Evolutionary conservation across 1,140 invertebrate species (phyloP).

Genomic region (Neomicropteryx cornuta): DNA sequence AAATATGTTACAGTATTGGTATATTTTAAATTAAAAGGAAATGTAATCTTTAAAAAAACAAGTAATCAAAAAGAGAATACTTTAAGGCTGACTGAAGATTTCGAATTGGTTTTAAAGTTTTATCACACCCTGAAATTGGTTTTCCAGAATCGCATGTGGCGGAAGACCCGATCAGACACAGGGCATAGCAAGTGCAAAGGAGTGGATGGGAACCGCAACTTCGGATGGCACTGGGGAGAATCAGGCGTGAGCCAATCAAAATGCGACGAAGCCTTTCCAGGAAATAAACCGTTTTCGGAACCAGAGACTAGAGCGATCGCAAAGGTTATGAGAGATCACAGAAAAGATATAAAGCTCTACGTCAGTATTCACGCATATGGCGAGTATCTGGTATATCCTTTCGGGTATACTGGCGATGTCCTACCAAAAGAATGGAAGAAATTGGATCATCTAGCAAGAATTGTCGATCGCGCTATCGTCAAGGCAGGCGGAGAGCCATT

Average conservation of each 20-base stretch:
- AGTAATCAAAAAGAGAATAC: no score
- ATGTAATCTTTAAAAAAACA: no score
- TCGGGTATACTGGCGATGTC: slow-evolving; percentile 39
- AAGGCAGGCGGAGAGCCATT: slow-evolving; percentile 34
- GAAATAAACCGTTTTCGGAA: slow-evolving; percentile 62
- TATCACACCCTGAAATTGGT: no score
- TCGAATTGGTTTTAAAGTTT: no score
- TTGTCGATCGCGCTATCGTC: slow-evolving; percentile 27
- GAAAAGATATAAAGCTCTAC: slow-evolving; percentile 46
- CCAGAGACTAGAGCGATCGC: slow-evolving; percentile 53
- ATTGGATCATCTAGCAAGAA: slow-evolving; percentile 23
- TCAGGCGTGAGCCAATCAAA: slow-evolving; percentile 50
- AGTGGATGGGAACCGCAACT: slow-evolving; percentile 57
- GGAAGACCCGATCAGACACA: slow-evolving; percentile 41
- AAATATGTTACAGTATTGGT: no score
- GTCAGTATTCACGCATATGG: slow-evolving; percentile 60
- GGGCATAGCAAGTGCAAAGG: slow-evolving; percentile 38
- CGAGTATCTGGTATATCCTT: slow-evolving; percentile 46
- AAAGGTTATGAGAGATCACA: slow-evolving; percentile 41
- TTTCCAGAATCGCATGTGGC: slow-evolving; percentile 44
- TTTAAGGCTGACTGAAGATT: no score
- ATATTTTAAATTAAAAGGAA: no score
- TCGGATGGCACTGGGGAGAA: slow-evolving; percentile 52
- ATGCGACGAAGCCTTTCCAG: slow-evolving; percentile 61
- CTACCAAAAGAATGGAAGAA: slow-evolving; percentile 26